Evolutionary conservation across 2,797 vertebrate genomes (phyloP), one percentile per base, ranked within the genome.

Genomic region (Melopsittacus undulatus): DNA sequence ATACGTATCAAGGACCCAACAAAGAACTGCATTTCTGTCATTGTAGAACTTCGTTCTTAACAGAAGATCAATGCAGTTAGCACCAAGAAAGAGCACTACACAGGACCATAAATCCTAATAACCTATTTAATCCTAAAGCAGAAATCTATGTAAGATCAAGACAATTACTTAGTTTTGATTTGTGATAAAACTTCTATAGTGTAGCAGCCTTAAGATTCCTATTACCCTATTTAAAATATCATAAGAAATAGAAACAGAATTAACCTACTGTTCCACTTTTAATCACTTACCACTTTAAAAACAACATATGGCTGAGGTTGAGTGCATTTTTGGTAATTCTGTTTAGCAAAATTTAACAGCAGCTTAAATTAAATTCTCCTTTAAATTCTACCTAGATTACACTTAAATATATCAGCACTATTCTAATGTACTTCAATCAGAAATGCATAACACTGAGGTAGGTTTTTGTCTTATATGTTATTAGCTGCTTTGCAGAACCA

Each of bases 211-310:
- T 77, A 63, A 67, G 34, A 90, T 36, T 94, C 43, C 49, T 77
- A 81, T 42, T 89, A 59, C 23, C 5, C 10, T 59, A 36, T 81
- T 92, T 59, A 68, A 52, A 78, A 34, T 59, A 76, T 23, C 40
- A 48, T 22, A 92, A 81, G 74, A 95, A 91, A 46, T 21, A 68
- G 66, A 89, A 74, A 94, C 76, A 69, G 18, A 89, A 92, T 54
- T 81, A 79, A 66, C 54, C 43, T 54, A 75, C 57, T 85, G 22
- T 90, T 92, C 70, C 68, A 85, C 36, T 92, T 43, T 79, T 88
- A 83, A 92, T 56, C 30, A 18, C 42, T 94, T 94, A 46, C 29
- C 23, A 32, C 24, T 81, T 95, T 92, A 87, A 77, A 85, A 86
- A 69, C 27, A 92, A 77, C 75, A 79, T 83, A 94, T 40, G 83